Evolutionary conservation across 1,140 invertebrate genomes (phyloP).

Genomic region (Trichonephila clavipes): DNA sequence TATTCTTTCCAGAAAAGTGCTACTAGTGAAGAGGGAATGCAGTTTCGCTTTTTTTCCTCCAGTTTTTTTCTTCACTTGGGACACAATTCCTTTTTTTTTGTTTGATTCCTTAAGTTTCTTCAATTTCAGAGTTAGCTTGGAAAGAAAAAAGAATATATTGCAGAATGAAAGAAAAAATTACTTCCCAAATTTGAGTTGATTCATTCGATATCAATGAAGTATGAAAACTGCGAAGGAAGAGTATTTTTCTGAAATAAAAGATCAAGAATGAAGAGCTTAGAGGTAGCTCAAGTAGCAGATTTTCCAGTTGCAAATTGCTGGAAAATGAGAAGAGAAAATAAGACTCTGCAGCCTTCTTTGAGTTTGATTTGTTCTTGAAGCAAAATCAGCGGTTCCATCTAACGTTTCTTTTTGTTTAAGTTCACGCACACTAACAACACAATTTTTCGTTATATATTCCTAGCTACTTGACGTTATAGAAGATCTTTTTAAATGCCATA

Average conservation of each 20-base stretch:
- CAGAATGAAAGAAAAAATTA: background rate
- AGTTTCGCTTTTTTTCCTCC: background rate
- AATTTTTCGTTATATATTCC: no score
- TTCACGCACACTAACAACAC: no score
- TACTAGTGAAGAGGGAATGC: background rate
- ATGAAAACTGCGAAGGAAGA: background rate
- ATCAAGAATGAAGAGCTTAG: background rate
- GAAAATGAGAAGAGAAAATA: no score
- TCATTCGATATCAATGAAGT: background rate
- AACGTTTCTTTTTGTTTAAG: no score
- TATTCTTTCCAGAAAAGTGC: background rate
- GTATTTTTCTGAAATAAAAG: background rate
- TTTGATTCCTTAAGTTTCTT: background rate
- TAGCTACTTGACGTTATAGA: no score
- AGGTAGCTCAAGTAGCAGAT: background rate
- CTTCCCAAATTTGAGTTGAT: slow-evolving; percentile 6
- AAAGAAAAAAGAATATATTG: background rate
- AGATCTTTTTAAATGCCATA: no score
- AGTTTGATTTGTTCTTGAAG: no score
- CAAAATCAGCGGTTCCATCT: no score
- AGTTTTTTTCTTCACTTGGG: slow-evolving; percentile 10
- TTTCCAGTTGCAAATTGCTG: no score
- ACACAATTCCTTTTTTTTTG: background rate
- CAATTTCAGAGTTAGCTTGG: background rate
- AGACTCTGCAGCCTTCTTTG: no score